A percentile compares a stretch with the other conserved stretches of the same genome.
phyloP scores from a whole-genome alignment of 2,113 vertebrate genomes.

The Chrysemys picta region DNA sequence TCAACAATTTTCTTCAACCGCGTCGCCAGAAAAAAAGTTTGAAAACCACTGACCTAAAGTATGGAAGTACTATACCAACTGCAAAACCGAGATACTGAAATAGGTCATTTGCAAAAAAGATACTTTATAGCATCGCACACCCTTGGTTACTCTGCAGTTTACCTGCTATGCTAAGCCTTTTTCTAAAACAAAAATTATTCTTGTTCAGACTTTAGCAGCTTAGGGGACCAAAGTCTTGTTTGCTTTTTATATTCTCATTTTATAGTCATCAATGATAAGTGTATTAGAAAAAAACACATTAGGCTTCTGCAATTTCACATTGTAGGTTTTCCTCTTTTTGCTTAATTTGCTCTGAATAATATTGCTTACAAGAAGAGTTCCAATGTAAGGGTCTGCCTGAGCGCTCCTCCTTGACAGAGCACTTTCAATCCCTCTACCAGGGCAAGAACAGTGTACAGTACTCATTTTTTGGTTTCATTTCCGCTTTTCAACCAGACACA shows the following conservation, averaged over 20 bases:
- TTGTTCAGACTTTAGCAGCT: not conserved
- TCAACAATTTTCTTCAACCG: too few relatives aligned
- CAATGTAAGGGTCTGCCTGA: not conserved
- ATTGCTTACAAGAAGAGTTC: slow-evolving; percentile 22
- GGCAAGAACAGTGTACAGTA: not conserved
- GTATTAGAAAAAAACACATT: not conserved
- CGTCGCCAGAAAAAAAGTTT: too few relatives aligned
- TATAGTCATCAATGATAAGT: not conserved
- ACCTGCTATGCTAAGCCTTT: not conserved
- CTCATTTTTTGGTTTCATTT: not conserved
- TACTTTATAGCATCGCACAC: not conserved
- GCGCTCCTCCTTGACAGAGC: slow-evolving; percentile 27
- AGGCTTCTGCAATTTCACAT: not conserved
- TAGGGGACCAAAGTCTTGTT: not conserved
- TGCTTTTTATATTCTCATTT: slow-evolving; percentile 30
- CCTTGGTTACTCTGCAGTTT: not conserved
- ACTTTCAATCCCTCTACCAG: not conserved
- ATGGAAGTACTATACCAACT: not conserved
- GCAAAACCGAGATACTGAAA: not conserved
- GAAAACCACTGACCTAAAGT: not conserved
- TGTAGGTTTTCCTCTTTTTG: slow-evolving; percentile 10
- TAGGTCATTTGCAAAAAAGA: not conserved
- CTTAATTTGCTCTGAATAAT: slow-evolving; percentile 10
- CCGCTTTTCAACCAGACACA: not conserved
- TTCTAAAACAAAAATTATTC: not conserved